phyloP scores from a whole-genome alignment of 2,797 vertebrate species.

The Pangasius krempfi region DNA sequence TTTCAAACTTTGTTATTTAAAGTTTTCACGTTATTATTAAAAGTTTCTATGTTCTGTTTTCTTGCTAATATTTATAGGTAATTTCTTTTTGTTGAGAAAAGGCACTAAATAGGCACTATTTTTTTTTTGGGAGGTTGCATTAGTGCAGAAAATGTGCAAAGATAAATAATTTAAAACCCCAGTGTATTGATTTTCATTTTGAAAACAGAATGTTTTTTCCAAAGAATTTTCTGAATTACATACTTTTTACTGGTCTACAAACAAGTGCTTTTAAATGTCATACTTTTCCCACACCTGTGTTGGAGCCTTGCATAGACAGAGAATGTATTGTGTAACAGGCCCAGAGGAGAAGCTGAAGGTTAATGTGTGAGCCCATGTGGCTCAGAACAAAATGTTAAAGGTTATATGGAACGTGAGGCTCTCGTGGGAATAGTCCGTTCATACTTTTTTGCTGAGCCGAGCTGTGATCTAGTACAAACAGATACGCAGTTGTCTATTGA shows the following conservation, averaged over 20 bases:
- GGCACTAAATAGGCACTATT: not conserved
- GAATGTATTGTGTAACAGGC: too few species aligned
- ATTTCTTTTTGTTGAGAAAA: not conserved
- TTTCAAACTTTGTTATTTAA: not conserved
- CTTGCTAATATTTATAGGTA: not conserved
- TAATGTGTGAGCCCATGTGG: conserved; percentile 31
- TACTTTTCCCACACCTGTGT: not conserved
- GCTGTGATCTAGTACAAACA: conserved; percentile 66
- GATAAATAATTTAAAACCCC: not conserved
- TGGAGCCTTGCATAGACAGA: not conserved
- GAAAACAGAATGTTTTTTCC: not conserved
- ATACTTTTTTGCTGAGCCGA: conserved; percentile 63
- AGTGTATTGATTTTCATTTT: not conserved
- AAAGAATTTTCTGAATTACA: not conserved
- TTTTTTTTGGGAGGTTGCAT: not conserved
- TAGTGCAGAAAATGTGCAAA: not conserved
- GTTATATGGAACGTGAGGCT: conserved; percentile 18
- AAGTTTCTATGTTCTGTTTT: not conserved
- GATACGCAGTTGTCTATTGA: conserved; percentile 60
- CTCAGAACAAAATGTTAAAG: conserved; percentile 34
- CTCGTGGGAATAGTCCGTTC: conserved; percentile 39
- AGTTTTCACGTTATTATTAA: not conserved
- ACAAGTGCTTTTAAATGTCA: not conserved
- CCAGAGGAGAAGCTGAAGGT: conserved; percentile 9
- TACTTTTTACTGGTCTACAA: not conserved